Conservation (phyloP, 2,797 vertebrate species). For the Urophycis tenuis region DNA sequence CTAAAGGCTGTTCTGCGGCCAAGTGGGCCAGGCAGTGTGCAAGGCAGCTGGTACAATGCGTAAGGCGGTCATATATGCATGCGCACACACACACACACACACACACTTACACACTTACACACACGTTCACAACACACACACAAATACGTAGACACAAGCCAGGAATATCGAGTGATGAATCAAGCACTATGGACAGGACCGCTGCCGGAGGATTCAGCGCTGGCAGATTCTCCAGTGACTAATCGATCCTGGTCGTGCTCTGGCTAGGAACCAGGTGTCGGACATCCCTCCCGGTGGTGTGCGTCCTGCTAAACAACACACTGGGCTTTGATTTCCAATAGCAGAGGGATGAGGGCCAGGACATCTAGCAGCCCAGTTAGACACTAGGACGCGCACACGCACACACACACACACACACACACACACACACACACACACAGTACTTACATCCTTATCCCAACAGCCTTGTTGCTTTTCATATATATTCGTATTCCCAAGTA, state of each 20-base stretch:
- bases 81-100: neutral
- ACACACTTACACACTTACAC: neutral
- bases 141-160: neutral
- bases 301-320: neutral
- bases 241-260: neutral
- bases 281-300: neutral
- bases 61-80: neutral
- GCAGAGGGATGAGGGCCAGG: neutral
- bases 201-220: neutral
- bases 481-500: neutral
- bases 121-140: neutral
- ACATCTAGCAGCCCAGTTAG: neutral
- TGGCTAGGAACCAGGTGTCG: neutral
- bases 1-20: neutral
- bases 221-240: neutral
- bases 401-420: neutral
- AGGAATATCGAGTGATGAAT: neutral
- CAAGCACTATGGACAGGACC: neutral
- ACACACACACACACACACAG: neutral
- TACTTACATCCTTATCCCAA: neutral
- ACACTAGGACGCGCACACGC: neutral
- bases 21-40: neutral
- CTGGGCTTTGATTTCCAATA: neutral
- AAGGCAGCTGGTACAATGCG: neutral
- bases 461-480: neutral